Base-by-base conservation (phyloP, 2,888 invertebrate species). In the Rhorus exstirpatorius region DNA sequence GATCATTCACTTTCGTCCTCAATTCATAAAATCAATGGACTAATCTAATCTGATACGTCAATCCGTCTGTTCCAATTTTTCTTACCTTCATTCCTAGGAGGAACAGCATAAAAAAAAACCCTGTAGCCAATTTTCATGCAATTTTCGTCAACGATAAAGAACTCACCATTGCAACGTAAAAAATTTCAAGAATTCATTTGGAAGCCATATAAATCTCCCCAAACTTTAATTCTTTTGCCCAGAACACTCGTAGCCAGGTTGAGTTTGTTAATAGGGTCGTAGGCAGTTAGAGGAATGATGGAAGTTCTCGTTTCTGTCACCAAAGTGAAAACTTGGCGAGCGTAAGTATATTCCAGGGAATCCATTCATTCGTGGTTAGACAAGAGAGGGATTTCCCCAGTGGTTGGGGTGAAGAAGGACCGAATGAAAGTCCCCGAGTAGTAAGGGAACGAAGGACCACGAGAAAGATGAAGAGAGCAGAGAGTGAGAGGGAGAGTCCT, bases 281-380 rank as follows among this genome's bases (percentile, higher is more conserved):
- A 67, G 17, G 1, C 26, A 21, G 46, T 14, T 24, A 53, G 53
- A 26, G 67, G 31, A 51, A 31, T 51, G 72, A 58, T 68, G n/a
- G n/a, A 79, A 79, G 74, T 79, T 75, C 74, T 44, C 44, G 46
- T 63, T 80, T 70, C 70, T 46, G 68, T 75, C 75, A 75, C 70
- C 58, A 53, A 21, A 41, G 41, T 61, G 68, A 79, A 79, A 79
- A 67, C 74, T 79, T 21, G 70, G 44, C 21, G n/a, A 24, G 65
- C 38, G 63, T 51, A 67, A 67, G 63, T 67, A 51, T 67, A 53
- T 53, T 65, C 55, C 46, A 19, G 55, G 21, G 41, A 67, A 75
- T 68, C 53, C 63, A 68, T 80, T 75, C 44, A 53, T 68, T 68
- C 49, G 79, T 44, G 58, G 46, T 26, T 75, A 41, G 51, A 67